These are phyloP conservation scores for Rhinogobio ventralis DNA, from an alignment of 2,797 vertebrate genomes.

Conservation along the genomic window DNA sequence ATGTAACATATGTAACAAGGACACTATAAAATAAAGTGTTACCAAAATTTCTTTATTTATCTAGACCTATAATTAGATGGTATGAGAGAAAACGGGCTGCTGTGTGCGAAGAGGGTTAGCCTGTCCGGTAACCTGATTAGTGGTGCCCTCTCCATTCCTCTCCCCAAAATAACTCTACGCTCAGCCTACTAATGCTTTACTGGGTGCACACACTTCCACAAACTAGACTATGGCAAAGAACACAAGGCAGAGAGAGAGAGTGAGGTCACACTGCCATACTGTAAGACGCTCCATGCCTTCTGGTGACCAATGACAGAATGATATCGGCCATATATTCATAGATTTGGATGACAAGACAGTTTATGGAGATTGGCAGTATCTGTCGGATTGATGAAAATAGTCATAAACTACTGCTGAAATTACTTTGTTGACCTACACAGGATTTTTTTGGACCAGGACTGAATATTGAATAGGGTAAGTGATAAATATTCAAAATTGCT, in stretches of 20 bases:
- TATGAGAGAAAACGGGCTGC: constrained; percentile 38
- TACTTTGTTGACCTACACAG: neutral
- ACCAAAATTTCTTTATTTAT: neutral
- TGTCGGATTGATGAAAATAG: neutral
- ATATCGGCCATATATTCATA: neutral
- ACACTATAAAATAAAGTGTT: too few species aligned
- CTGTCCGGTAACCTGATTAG: constrained; percentile 69
- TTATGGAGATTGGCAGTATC: neutral
- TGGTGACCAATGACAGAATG: constrained; percentile 19
- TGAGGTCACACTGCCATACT: constrained; percentile 33
- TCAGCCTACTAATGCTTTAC: constrained; percentile 39
- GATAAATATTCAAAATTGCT: constrained; percentile 35
- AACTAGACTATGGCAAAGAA: constrained; percentile 9
- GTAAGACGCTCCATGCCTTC: constrained; percentile 3
- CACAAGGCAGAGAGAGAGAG: constrained; percentile 24
- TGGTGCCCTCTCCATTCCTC: constrained; percentile 61
- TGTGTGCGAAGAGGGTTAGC: constrained; percentile 48
- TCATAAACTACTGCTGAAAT: neutral
- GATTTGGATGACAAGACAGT: neutral
- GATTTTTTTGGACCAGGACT: constrained; percentile 37
- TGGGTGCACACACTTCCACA: constrained; percentile 34
- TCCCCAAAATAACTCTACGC: constrained; percentile 74
- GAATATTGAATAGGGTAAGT: constrained; percentile 45
- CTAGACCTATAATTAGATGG: neutral
- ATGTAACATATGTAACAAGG: too few species aligned